These are phyloP conservation scores for Rachycentron canadum DNA, from an alignment of 2,797 vertebrate species.

Conservation along the genomic window DNA sequence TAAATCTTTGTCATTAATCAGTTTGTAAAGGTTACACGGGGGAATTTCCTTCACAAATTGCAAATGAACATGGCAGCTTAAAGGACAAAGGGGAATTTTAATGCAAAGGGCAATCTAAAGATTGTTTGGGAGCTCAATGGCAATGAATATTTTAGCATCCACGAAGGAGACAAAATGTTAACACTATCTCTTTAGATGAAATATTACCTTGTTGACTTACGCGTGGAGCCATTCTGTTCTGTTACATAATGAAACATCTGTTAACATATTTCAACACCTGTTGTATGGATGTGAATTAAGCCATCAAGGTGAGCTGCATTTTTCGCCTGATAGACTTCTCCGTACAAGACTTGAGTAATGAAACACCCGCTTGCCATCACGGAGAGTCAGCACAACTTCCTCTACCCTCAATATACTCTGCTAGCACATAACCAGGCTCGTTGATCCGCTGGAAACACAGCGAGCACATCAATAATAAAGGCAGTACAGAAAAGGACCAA, in stretches of 20 bases:
- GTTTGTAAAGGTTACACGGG: slow-evolving; percentile 76
- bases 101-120: slow-evolving; percentile 78
- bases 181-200: slow-evolving; percentile 74
- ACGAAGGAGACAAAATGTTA: slow-evolving; percentile 71
- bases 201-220: slow-evolving; percentile 77
- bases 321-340: slow-evolving; percentile 66
- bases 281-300: slow-evolving; percentile 71
- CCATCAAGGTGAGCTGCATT: slow-evolving; percentile 72
- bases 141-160: slow-evolving; percentile 78
- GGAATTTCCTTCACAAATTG: slow-evolving; percentile 69
- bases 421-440: slow-evolving; percentile 70
- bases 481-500: slow-evolving; percentile 71
- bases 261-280: slow-evolving; percentile 76
- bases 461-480: slow-evolving; percentile 79
- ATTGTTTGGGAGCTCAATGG: slow-evolving; percentile 74
- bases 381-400: slow-evolving; percentile 67
- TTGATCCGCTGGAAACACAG: slow-evolving; percentile 69
- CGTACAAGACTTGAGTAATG: slow-evolving; percentile 62
- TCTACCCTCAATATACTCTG: slow-evolving; percentile 62
- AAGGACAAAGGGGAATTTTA: slow-evolving; percentile 75
- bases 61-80: slow-evolving; percentile 76
- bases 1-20: slow-evolving; percentile 78
- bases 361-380: slow-evolving; percentile 60
- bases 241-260: slow-evolving; percentile 82
- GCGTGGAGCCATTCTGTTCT: slow-evolving; percentile 63